Base-by-base conservation (phyloP, 2,797 vertebrate species). In the Nannoperca australis region DNA sequence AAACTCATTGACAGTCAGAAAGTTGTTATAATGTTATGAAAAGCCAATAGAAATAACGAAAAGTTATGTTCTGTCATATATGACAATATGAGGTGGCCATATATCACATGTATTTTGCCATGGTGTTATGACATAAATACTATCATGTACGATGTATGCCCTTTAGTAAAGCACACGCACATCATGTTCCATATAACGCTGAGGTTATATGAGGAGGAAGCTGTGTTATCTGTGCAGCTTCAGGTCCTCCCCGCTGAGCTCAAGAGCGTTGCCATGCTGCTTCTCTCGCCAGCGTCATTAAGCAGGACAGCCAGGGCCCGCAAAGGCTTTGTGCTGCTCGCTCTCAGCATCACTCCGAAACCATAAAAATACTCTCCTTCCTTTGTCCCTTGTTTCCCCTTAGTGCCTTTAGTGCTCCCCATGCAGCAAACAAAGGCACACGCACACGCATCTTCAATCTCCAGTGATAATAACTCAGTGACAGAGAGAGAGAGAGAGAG, bases 161-260 rank as follows among this genome's bases (percentile, higher is more conserved):
- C 59, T 81, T 64, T 71, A 45, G 58, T 70, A 61, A 76, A 71
- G 66, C 81, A 67, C 51, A 62, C 73, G 65, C 69, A 59, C 68
- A 63, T 83, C 73, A 73, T 75, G 78, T 76, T 82, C 45, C 88
- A 92, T 88, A 89, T 89, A 88, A 91, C 84, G 24, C 64, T 30
- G 56, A 74, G 76, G 85, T 90, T 92, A 90, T 86, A 89, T 89
- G 87, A 82, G 86, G 76, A 86, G 73, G 88, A 85, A n/a, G 76
- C 76, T 71, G 79, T 71, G 88, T 89, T 85, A 85, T 68, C 42
- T 34, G 64, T 47, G 73, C 56, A 70, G 80, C 76, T 32, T 79
- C 73, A 82, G 54, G 69, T 81, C 79, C 74, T 89, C 88, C 88
- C 87, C 70, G 72, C 70, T 83, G 79, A 24, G 79, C 76, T 88